A percentile compares a stretch with the other conserved stretches of the same genome.
Evolutionary conservation across 2,113 vertebrate species (phyloP).

Genomic region (Butorides virescens): DNA sequence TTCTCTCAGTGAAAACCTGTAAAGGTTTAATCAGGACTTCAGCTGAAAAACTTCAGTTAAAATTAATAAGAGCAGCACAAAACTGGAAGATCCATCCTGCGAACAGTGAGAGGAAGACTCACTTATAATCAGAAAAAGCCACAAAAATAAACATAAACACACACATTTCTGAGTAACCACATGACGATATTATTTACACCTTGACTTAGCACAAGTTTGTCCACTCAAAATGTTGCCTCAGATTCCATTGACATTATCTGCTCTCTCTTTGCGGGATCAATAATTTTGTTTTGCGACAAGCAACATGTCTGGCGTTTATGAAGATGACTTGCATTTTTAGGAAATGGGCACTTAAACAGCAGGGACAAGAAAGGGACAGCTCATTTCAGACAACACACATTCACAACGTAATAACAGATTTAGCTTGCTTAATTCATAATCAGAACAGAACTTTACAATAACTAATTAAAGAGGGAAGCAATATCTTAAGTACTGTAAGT

Average conservation of each 20-base stretch:
- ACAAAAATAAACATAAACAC: not conserved
- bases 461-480: not conserved
- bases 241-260: not conserved
- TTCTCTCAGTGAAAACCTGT: not conserved
- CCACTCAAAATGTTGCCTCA: not conserved
- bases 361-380: not conserved
- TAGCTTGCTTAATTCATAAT: not conserved
- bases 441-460: not conserved
- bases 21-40: not conserved
- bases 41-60: not conserved
- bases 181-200: not conserved
- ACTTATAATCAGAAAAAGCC: not conserved
- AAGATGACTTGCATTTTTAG: not conserved
- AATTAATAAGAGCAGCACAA: not conserved
- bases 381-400: not conserved
- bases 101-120: not conserved
- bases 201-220: not conserved
- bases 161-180: not conserved
- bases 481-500: not conserved
- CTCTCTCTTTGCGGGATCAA: not conserved
- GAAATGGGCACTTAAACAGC: not conserved
- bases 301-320: not conserved
- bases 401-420: not conserved
- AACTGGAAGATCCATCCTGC: not conserved
- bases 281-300: not conserved